Percentiles rank a stretch among this genome's conserved stretches.
Conservation (phyloP, 2,113 vertebrate species). For the Bos taurus region ARS-UCD2.0 NC_037336.1:61274001-61274500, state of each 20-base stretch:
- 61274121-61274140: background rate
- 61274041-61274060: slow-evolving; percentile 18
- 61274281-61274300: no score
- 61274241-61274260: no score
- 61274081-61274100: background rate
- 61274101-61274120: background rate
- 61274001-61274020: background rate
- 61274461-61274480: background rate
- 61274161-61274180: background rate
- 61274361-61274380: no score
- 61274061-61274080: slow-evolving; percentile 21
- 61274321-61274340: no score
- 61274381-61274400: background rate
- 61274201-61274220: no score
- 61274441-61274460: background rate
- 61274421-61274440: background rate
- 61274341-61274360: no score
- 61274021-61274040: background rate
- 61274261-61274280: no score
- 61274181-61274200: background rate
- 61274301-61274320: no score
- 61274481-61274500: background rate
- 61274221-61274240: no score
- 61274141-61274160: background rate
- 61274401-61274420: background rate